phyloP scores from a whole-genome alignment of 2,113 vertebrate genomes.

The Hippocampus barbouri region DNA sequence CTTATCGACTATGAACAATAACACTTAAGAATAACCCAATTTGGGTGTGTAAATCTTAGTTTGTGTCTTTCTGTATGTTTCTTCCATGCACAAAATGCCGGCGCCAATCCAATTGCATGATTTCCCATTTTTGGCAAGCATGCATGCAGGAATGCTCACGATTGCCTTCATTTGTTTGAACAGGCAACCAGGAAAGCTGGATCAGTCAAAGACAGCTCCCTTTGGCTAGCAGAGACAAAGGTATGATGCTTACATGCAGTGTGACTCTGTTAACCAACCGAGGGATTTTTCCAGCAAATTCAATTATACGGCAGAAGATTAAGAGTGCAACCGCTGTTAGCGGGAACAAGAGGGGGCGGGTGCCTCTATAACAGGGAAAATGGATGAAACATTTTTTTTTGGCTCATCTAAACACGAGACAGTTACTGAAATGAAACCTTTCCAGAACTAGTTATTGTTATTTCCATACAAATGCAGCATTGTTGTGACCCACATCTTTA shows the following conservation, averaged over 20 bases:
- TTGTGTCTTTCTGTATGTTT: neutral
- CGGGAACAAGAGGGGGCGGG: neutral
- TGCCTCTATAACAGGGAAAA: neutral
- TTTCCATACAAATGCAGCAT: neutral
- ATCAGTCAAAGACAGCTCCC: constrained; percentile 81
- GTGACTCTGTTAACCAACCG: neutral
- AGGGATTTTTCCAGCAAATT: constrained; percentile 2
- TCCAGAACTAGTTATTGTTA: constrained; percentile 4
- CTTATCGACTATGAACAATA: too few relatives aligned
- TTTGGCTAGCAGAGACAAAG: constrained; percentile 93
- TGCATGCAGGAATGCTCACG: constrained; percentile 5
- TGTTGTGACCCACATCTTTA: neutral
- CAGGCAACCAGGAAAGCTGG: constrained; percentile 78
- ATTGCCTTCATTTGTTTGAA: constrained; percentile 29
- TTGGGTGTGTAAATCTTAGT: too few relatives aligned
- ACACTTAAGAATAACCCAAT: too few relatives aligned
- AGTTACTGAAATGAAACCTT: neutral
- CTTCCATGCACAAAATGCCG: neutral
- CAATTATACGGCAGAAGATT: constrained; percentile 15
- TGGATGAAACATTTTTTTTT: constrained; percentile 5
- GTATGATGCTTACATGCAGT: constrained; percentile 60
- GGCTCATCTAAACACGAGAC: neutral
- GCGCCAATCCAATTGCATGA: neutral
- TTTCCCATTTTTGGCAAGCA: neutral
- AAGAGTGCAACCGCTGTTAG: neutral